These are phyloP conservation scores for Sakesphorus luctuosus DNA, from an alignment of 2,113 vertebrate genomes.

Conservation along the genomic window DNA sequence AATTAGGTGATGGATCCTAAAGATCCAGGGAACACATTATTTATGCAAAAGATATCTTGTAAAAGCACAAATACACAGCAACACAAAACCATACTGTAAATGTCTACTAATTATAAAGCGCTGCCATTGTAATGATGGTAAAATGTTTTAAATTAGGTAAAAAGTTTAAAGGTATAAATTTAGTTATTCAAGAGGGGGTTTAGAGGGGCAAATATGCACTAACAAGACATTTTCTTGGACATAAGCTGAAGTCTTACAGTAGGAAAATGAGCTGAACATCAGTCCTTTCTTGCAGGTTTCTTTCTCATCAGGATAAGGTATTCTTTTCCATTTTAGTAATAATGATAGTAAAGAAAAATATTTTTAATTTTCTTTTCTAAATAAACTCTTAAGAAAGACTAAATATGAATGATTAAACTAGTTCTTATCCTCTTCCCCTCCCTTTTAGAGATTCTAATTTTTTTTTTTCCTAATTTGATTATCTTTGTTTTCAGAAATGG, in stretches of 20 bases:
- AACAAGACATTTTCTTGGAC: not conserved
- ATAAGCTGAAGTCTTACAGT: not conserved
- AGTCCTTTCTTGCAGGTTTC: not conserved
- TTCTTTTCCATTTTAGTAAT: not conserved
- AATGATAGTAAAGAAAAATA: not conserved
- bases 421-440: not conserved
- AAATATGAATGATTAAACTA: not conserved
- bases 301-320: not conserved
- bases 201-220: not conserved
- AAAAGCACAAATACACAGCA: not conserved
- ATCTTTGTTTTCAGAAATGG: not conserved
- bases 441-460: not conserved
- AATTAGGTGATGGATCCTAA: not conserved
- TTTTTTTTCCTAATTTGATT: not conserved
- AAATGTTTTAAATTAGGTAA: not conserved
- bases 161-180: not conserved
- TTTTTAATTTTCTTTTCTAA: not conserved
- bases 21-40: not conserved
- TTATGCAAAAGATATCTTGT: not conserved
- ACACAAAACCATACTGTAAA: not conserved
- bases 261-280: not conserved
- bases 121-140: not conserved
- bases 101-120: not conserved
- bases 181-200: fast-evolving
- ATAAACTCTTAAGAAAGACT: not conserved